Base-by-base conservation (phyloP, 1,140 invertebrate genomes). In the Archivesica marissinica region DNA sequence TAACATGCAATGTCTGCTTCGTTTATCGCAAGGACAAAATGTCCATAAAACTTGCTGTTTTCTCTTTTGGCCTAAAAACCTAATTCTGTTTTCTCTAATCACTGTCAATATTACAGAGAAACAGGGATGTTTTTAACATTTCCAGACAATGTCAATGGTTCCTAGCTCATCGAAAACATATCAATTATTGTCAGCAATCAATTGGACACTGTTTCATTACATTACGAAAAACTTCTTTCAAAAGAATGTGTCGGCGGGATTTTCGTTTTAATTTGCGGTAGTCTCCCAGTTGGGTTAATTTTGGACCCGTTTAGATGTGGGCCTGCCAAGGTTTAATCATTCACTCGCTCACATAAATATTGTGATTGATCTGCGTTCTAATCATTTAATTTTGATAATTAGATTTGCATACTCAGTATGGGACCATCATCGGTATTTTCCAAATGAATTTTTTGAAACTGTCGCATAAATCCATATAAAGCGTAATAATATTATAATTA, bases 301-400 rank as follows among this genome's bases (percentile, higher is more conserved):
- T 72, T 47, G 23, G 41, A 50, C n/a, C 23, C 41, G 25, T 72
- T 47, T 72, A 33, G 44, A 72, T 72, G 68, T 30, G 68, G 68
- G 68, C 39, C 41, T 44, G 23, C 41, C 28, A 20, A 72, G 50
- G 68, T 72, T 72, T 47, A 72, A 47, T 72, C 68, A 72, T 41
- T 11, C 11, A 11, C 41, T 17, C 2, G 23, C 41, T 33, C 9
- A 33, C 39, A 72, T 72, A 72, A 72, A 72, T 72, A 33, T 25
- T 44, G n/a, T 47, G 41, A 44, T 47, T 30, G 41, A 72, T 47
- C 50, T 6, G 2, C n/a, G 25, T 72, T 72, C 25, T 50, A 50
- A 50, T 25, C 68, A 72, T 72, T 72, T 72, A 50, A 72, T 72
- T 72, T 72, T 72, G 41, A 72, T 72, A 72, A 72, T 72, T 72